Evolutionary conservation across 2,797 vertebrate species (phyloP).

Genomic region (Aeoliscus strigatus): DNA sequence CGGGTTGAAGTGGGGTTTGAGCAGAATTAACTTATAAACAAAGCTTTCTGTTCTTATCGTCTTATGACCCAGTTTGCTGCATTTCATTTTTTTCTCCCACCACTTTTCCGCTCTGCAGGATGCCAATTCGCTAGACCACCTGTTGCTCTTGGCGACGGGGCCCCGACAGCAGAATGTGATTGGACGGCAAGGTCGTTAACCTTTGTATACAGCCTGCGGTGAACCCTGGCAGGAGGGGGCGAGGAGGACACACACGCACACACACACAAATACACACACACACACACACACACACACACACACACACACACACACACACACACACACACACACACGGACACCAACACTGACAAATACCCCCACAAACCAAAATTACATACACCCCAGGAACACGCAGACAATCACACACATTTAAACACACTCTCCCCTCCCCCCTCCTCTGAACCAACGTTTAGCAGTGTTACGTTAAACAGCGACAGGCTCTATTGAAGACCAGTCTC

Average conservation of each 20-base stretch:
- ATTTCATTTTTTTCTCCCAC: constrained; percentile 42
- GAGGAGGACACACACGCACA: constrained; percentile 55
- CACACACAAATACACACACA: too few relatives aligned
- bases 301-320: too few relatives aligned
- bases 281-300: constrained; percentile 55
- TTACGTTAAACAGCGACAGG: constrained; percentile 65
- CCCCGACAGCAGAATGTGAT: constrained; percentile 72
- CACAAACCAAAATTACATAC: constrained; percentile 44
- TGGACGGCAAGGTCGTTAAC: constrained; percentile 69
- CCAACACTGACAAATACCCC: constrained; percentile 51
- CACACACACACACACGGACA: constrained; percentile 43
- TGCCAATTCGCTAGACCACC: constrained; percentile 70
- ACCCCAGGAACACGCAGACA: constrained; percentile 45
- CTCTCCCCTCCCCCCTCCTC: constrained; percentile 26
- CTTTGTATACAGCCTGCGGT: constrained; percentile 56
- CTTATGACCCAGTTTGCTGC: constrained; percentile 33
- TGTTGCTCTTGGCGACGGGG: constrained; percentile 70
- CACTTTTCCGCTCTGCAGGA: constrained; percentile 67
- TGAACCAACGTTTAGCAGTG: constrained; percentile 67
- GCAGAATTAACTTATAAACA: too few relatives aligned
- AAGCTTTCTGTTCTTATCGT: constrained; percentile 8
- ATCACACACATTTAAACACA: constrained; percentile 43
- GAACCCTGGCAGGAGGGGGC: constrained; percentile 59
- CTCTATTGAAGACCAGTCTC: constrained; percentile 62
- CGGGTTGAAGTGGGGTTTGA: too few relatives aligned